Base-by-base conservation (phyloP, 2,888 invertebrate genomes). In the Parapristionchus giblindavisi region DNA sequence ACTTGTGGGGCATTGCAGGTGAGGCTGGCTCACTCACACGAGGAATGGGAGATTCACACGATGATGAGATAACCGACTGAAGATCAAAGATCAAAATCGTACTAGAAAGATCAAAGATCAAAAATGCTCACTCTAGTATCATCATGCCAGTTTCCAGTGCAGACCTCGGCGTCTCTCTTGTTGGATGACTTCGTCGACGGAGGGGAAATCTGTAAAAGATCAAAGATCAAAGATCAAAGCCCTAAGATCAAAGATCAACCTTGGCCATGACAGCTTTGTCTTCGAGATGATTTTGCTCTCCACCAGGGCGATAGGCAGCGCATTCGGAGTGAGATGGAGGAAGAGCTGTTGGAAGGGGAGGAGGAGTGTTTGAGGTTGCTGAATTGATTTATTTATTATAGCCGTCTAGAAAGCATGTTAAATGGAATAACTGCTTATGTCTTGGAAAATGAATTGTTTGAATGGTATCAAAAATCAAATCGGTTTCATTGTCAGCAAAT, bases 1-100 rank as follows among this genome's bases (percentile, higher is more conserved):
- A 79, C 63, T 86, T 87, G 74, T 84, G 85, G 2, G 87, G 85
- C 51, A 86, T 75, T 34, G 87, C 87, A 21, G 87, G 87, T 11
- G 79, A 79, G 6, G 87, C 85, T 14, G 87, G 87, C 75, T 87
- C 87, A 32, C 83, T 83, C 52, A 87, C 84, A 1, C 85, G 77
- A 0, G 87, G 87, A 21, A 87, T 76, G 11, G 87, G 87, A n/a
- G 80, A 80, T 56, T 86, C 85, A 43, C 84, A 83, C 14, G 82
- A 81, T 1, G 83, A 81, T 14, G 81, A 81, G 24, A 77, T 52
- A 6, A 60, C 73, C 29, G 73, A 73, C 73, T 73, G 48, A 17
- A 51, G 40, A 51, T 68, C 68, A 32, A 36, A 32, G 29, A 66
- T 43, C 51, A 48, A 68, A 11, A 1, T 21, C 21, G 29, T 14